Evolutionary conservation across 2,113 vertebrate genomes (phyloP).

Genomic region (Turdus rufiventris): DNA sequence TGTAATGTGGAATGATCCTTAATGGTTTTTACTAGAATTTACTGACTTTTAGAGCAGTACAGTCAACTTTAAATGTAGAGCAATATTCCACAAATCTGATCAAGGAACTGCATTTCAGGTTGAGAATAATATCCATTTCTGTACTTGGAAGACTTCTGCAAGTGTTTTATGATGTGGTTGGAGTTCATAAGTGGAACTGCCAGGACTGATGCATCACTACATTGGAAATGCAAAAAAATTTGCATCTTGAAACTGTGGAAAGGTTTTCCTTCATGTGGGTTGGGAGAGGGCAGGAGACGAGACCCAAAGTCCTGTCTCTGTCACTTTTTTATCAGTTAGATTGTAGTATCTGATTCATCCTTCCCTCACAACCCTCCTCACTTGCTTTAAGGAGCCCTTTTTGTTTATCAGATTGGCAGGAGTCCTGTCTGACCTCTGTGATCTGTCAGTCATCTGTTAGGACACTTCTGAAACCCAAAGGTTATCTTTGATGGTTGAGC

Average conservation of each 20-base stretch:
- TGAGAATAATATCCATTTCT: neutral
- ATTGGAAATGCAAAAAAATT: neutral
- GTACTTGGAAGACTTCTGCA: neutral
- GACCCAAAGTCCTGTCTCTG: neutral
- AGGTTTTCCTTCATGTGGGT: neutral
- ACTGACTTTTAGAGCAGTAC: neutral
- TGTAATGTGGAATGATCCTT: neutral
- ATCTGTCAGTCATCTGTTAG: neutral
- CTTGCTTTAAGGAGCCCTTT: constrained; percentile 10
- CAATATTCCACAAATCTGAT: neutral
- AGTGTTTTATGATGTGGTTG: neutral
- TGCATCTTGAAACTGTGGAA: neutral
- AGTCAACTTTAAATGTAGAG: neutral
- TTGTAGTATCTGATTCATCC: neutral
- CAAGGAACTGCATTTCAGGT: neutral
- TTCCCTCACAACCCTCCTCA: neutral
- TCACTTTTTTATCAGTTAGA: neutral
- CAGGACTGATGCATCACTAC: neutral
- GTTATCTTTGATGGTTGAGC: neutral
- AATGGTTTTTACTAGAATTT: neutral
- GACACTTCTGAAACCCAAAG: neutral
- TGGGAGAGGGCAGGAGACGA: neutral
- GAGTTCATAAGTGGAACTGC: neutral
- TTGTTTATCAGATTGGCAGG: neutral
- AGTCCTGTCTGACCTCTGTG: neutral